Evolutionary conservation across 2,888 invertebrate species (phyloP).

Genomic region (Corythucha ciliata): DNA sequence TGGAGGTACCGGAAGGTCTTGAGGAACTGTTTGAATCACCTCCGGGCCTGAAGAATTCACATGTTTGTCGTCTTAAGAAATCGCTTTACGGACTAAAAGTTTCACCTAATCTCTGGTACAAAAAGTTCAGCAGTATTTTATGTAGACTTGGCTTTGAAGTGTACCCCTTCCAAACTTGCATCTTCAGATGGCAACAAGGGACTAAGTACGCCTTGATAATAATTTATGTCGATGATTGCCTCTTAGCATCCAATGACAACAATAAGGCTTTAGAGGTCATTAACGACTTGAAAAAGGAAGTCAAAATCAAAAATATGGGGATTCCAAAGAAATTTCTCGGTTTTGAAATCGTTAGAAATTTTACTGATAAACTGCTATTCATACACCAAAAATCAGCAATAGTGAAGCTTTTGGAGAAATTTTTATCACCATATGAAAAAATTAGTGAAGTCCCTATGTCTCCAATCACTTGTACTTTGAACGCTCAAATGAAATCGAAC

Average conservation of each 20-base stretch:
- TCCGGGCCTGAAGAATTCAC: neutral
- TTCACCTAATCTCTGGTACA: constrained; percentile 11
- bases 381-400: constrained; percentile 1
- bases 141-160: neutral
- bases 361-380: too few relatives aligned
- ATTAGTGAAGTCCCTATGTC: constrained; percentile 1
- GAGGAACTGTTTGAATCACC: neutral
- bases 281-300: too few relatives aligned
- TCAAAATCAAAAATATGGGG: too few relatives aligned
- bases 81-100: constrained; percentile 18
- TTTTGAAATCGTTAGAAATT: too few relatives aligned
- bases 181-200: constrained; percentile 1
- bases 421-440: neutral
- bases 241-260: too few relatives aligned
- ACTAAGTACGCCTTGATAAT: neutral
- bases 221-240: too few relatives aligned
- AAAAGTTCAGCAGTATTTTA: constrained; percentile 6
- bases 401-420: neutral
- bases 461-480: neutral
- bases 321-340: too few relatives aligned
- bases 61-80: constrained; percentile 14
- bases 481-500: neutral
- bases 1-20: constrained; percentile 10
- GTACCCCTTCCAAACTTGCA: constrained; percentile 4
- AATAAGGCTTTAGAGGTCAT: too few relatives aligned